These are phyloP conservation scores for Plebejus anna DNA, from an alignment of 2,888 invertebrate species.

Conservation along the genomic window DNA sequence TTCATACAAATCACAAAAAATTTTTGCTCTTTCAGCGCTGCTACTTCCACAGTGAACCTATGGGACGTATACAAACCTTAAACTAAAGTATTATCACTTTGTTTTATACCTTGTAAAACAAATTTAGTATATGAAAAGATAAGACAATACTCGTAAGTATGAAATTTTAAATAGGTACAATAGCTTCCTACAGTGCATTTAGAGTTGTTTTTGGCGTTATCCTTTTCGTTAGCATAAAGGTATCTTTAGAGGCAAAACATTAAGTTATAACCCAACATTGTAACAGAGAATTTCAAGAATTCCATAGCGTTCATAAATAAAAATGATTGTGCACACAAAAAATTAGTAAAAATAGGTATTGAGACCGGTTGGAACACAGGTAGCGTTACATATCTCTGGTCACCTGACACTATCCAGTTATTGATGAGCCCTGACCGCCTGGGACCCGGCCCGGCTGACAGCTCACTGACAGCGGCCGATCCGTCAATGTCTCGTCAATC, in stretches of 20 bases:
- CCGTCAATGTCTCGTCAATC: slow-evolving; percentile 60
- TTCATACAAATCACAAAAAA: no score
- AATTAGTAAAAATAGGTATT: slow-evolving; percentile 19
- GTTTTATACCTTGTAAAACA: no score
- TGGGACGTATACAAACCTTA: no score
- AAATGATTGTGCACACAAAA: slow-evolving; percentile 8
- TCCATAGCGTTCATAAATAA: neutral
- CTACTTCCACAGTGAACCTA: no score
- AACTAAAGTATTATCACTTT: no score
- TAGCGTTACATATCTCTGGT: slow-evolving; percentile 54
- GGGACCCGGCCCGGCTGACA: slow-evolving; percentile 58
- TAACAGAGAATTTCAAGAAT: neutral
- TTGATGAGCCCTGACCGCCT: slow-evolving; percentile 62
- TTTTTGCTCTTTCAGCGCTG: no score
- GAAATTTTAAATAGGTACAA: no score
- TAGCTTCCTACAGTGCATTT: no score
- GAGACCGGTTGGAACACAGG: slow-evolving; percentile 54
- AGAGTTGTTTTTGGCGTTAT: no score
- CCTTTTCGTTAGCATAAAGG: no score
- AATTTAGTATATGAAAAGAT: no score
- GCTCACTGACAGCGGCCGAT: slow-evolving; percentile 67
- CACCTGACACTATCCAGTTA: slow-evolving; percentile 64
- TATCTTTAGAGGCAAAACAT: neutral
- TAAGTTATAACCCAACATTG: neutral
- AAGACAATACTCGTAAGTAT: no score